Evolutionary conservation across 2,797 vertebrate species (phyloP), one percentile per base, ranked within the genome.

Genomic region (Phaenicophaeus curvirostris): DNA sequence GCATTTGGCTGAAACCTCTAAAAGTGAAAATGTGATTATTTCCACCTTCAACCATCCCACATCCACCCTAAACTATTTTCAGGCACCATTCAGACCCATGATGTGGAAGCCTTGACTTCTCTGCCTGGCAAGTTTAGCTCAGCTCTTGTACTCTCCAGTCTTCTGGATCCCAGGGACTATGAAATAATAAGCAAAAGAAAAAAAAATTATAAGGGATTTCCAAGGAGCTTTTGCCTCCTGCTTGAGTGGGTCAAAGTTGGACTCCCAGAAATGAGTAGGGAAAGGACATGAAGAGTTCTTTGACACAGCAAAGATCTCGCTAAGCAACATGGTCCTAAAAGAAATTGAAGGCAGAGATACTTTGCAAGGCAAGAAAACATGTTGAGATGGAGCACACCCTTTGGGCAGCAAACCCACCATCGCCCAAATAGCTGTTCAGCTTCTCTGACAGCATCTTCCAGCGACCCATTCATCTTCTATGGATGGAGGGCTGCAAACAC

Each of bases 391-490:
- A 74, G 66, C 1, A 81, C 0, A 7, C 54, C 78, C 81, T 68
- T 62, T 50, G 44, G 58, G 68, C 59, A 79, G 18, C 54, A 55
- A 80, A 65, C 23, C 53, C 57, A 74, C 35, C 61, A 16, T n/a
- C 23, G 18, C 37, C 72, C 83, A 89, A 83, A 83, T 24, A 27
- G 63, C 74, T 93, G 68, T 85, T 92, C 79, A 82, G 44, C 67
- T 76, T 61, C 69, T 66, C 68, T 82, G 89, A 75, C 69, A 92
- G 65, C 72, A 67, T 89, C 77, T 85, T 66, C 46, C 55, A 76
- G 71, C 1, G 3, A 72, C 46, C 31, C 72, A 91, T 93, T 66
- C 73, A 74, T 96, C 93, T 93, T 94, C 53, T 73, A 83, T 61
- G 69, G 82, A 82, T 87, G 81, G 68, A 93, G 63, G 72, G 76